A percentile compares a stretch with the other conserved stretches of the same genome.
Conservation (phyloP, 2,888 invertebrate species). For the Napeogenes sylphis region DNA sequence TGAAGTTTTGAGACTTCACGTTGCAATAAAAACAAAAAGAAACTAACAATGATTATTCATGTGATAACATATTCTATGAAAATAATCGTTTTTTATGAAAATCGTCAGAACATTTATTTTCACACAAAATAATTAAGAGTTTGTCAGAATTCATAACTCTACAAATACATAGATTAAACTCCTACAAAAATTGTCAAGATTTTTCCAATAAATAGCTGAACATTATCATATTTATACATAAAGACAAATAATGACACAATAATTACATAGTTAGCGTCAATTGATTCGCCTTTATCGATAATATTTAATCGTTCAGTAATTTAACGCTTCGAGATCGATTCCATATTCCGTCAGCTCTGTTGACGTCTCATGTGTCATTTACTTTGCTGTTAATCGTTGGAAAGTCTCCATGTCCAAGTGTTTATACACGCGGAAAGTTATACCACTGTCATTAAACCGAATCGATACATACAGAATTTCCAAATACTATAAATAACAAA, state of each 20-base stretch:
- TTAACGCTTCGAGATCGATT: constrained; percentile 8
- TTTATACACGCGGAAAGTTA: constrained; percentile 28
- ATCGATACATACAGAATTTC: constrained; percentile 18
- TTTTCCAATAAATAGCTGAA: too few species aligned
- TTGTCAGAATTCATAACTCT: too few species aligned
- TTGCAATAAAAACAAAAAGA: too few species aligned
- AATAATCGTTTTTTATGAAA: too few species aligned
- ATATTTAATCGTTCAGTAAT: constrained; percentile 1
- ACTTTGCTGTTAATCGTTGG: constrained; percentile 24
- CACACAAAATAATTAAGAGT: too few species aligned
- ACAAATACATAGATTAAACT: too few species aligned
- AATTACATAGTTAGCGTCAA: not conserved
- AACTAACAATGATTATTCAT: too few species aligned
- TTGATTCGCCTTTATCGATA: not conserved
- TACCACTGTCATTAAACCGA: constrained; percentile 24
- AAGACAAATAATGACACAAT: not conserved
- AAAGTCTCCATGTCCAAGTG: constrained; percentile 23
- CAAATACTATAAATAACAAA: constrained; percentile 24
- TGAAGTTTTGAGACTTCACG: too few species aligned
- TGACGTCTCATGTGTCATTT: constrained; percentile 19
- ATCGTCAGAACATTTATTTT: too few species aligned
- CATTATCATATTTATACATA: too few species aligned
- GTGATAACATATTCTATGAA: too few species aligned
- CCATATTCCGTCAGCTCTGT: constrained; percentile 16
- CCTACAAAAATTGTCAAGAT: too few species aligned